phyloP scores from a whole-genome alignment of 2,888 invertebrate genomes.

The Drosophila infuscata region DNA sequence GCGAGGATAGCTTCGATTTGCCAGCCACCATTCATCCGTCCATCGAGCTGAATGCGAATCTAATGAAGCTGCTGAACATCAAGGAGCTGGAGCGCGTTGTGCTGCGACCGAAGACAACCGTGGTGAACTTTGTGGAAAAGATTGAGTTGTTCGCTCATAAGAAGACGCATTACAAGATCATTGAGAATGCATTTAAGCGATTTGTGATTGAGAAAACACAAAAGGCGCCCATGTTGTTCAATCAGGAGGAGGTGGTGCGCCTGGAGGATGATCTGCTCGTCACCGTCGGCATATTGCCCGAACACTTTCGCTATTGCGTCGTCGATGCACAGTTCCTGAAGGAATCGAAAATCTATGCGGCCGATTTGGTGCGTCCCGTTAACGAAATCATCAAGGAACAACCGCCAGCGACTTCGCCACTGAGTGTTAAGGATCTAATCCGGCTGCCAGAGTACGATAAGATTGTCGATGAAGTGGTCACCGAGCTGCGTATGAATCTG shows the following conservation, averaged over 20 bases:
- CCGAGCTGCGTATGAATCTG: constrained; percentile 82
- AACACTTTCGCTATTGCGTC: constrained; percentile 84
- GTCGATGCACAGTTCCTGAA: constrained; percentile 85
- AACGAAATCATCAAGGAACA: constrained; percentile 85
- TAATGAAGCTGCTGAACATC: constrained; percentile 83
- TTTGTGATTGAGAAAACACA: constrained; percentile 83
- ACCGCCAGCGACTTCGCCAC: constrained; percentile 61
- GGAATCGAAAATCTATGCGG: constrained; percentile 84
- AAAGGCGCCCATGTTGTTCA: constrained; percentile 79
- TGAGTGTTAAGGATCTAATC: constrained; percentile 83
- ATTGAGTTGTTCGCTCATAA: constrained; percentile 83
- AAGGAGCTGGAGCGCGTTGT: constrained; percentile 83
- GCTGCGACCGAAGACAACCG: constrained; percentile 81
- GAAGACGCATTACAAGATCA: constrained; percentile 83
- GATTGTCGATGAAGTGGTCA: constrained; percentile 81
- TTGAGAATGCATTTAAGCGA: constrained; percentile 84
- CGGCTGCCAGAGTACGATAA: constrained; percentile 82
- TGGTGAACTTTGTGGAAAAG: constrained; percentile 84
- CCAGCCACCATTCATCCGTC: constrained; percentile 83
- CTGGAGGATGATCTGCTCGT: constrained; percentile 82
- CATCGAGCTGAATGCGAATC: constrained; percentile 83
- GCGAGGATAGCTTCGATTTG: constrained; percentile 70
- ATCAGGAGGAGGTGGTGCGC: constrained; percentile 84
- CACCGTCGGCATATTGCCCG: constrained; percentile 83
- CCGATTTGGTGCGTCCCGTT: constrained; percentile 85